Conservation (phyloP, 2,113 vertebrate genomes). For the Hiodon alosoides region DNA sequence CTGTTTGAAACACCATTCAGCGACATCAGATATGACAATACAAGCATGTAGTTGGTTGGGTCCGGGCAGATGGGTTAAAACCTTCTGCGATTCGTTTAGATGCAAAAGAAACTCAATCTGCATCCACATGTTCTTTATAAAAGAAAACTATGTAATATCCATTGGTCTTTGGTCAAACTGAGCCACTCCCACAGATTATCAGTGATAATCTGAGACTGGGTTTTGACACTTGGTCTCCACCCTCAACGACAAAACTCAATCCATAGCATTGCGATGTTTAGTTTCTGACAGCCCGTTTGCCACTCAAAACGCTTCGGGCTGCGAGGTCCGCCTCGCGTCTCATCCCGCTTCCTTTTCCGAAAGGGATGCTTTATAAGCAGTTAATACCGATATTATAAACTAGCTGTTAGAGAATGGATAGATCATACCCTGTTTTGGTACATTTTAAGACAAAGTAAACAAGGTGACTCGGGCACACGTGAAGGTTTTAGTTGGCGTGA, state of each 20-base stretch:
- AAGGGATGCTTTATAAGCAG: neutral
- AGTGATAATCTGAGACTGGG: constrained; percentile 58
- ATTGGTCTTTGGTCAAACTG: constrained; percentile 49
- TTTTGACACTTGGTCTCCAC: constrained; percentile 62
- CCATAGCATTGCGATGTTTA: constrained; percentile 47
- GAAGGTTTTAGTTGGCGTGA: constrained; percentile 39
- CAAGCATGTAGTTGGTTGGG: constrained; percentile 31
- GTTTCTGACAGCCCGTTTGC: constrained; percentile 50
- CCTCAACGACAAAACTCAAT: constrained; percentile 51
- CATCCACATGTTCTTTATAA: constrained; percentile 28
- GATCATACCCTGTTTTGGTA: constrained; percentile 49
- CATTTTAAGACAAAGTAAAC: constrained; percentile 50
- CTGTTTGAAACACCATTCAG: constrained; percentile 37
- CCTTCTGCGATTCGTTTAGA: constrained; percentile 17
- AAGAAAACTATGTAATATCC: constrained; percentile 26
- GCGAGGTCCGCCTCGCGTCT: no score
- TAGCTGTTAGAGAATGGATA: constrained; percentile 43
- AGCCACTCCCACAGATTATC: constrained; percentile 40
- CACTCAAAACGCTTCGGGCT: constrained; percentile 41
- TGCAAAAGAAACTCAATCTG: constrained; percentile 21
- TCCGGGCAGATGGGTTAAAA: constrained; percentile 33
- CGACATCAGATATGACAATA: constrained; percentile 30
- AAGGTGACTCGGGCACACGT: constrained; percentile 52
- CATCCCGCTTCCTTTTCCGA: constrained; percentile 8
- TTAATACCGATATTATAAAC: constrained; percentile 20